Percentiles rank a stretch among this genome's conserved stretches.
Conservation (phyloP, 2,888 invertebrate genomes). For the Dinocampus coccinellae region DNA sequence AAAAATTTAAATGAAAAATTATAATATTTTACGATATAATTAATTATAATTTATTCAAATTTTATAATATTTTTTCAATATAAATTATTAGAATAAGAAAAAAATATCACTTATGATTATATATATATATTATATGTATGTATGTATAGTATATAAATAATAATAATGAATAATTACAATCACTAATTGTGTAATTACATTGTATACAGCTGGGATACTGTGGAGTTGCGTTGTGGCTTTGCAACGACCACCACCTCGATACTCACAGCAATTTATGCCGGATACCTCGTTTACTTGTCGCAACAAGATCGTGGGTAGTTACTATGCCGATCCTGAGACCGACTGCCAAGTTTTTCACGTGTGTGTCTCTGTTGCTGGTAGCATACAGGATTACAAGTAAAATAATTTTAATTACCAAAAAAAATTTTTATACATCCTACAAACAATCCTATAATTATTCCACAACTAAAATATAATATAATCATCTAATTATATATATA, state of each 20-base stretch:
- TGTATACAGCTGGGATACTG: conserved; percentile 52
- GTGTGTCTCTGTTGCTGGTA: conserved; percentile 86
- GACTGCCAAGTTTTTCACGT: conserved; percentile 92
- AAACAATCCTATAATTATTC: neutral
- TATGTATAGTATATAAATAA: too few species aligned
- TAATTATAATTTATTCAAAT: conserved; percentile 1
- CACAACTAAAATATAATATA: neutral
- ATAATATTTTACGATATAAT: neutral
- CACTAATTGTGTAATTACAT: conserved; percentile 34
- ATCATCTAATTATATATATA: neutral
- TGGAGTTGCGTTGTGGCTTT: conserved; percentile 61
- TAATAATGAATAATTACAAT: conserved; percentile 17
- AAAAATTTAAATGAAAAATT: conserved; percentile 4
- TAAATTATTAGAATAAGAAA: conserved; percentile 11
- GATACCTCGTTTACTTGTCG: conserved; percentile 82
- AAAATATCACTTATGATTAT: conserved; percentile 5
- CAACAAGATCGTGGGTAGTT: conserved; percentile 88
- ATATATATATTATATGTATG: too few species aligned
- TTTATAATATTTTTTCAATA: neutral
- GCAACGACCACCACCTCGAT: conserved; percentile 69
- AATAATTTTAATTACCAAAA: conserved; percentile 32
- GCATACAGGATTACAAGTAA: conserved; percentile 65
- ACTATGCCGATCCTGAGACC: conserved; percentile 89
- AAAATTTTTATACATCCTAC: neutral
- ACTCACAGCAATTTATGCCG: conserved; percentile 71